Percentiles rank a stretch among this genome's conserved stretches.
Conservation (phyloP, 2,888 invertebrate genomes). For the Dicyrtomina minuta region DNA sequence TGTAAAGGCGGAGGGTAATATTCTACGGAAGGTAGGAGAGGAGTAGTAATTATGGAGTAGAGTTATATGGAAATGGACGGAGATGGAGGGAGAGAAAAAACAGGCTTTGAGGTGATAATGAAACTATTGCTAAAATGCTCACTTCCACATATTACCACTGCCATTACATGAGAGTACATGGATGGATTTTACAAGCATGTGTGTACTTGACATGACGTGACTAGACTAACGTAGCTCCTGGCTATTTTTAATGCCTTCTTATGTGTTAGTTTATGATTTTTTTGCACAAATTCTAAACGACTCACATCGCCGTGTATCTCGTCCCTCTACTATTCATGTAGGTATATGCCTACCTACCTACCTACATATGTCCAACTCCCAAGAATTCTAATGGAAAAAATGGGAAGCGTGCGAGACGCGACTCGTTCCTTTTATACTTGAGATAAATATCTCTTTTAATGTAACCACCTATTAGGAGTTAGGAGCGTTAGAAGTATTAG, state of each 20-base stretch:
- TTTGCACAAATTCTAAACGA: not conserved
- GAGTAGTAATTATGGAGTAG: not conserved
- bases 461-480: too few species aligned
- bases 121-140: not conserved
- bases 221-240: not conserved
- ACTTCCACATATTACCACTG: not conserved
- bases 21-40: not conserved
- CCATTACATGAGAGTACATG: constrained; percentile 2
- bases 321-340: not conserved
- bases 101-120: constrained; percentile 23
- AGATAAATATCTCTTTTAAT: too few species aligned
- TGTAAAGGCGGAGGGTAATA: too few species aligned
- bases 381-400: not conserved
- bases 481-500: too few species aligned
- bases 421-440: too few species aligned
- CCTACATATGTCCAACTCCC: too few species aligned
- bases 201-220: constrained; percentile 4
- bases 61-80: too few species aligned
- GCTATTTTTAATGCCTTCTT: constrained; percentile 11
- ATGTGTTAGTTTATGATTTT: not conserved
- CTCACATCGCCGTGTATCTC: not conserved
- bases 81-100: not conserved
- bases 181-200: constrained; percentile 3
- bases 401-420: not conserved
- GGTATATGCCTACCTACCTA: not conserved